phyloP scores from a whole-genome alignment of 2,113 vertebrate species.

The Onychostoma macrolepis region DNA sequence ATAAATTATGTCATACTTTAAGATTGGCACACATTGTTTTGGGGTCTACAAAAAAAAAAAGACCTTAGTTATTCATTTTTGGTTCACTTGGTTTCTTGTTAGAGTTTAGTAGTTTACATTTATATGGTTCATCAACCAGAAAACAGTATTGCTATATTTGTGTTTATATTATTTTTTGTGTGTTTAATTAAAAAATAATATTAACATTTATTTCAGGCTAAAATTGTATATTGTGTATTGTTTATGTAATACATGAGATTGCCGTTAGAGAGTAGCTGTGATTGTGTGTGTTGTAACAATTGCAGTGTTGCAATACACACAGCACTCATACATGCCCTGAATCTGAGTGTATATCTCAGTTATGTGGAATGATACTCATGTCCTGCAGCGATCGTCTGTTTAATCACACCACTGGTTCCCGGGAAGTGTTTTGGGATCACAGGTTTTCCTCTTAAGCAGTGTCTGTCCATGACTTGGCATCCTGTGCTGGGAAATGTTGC shows the following conservation, averaged over 20 bases:
- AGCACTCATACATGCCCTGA: not conserved
- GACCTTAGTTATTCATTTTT: not conserved
- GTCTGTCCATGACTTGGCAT: conserved; percentile 20
- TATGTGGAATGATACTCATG: not conserved
- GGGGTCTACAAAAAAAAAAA: not conserved
- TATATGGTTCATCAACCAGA: not conserved
- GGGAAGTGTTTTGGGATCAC: not conserved
- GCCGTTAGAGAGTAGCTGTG: not conserved
- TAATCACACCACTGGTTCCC: not conserved
- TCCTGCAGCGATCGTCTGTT: not conserved
- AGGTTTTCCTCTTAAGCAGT: not conserved
- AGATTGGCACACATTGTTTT: not conserved
- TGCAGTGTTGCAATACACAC: conserved; percentile 10
- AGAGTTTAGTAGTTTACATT: not conserved
- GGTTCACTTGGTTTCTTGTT: not conserved
- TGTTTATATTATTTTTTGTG: not conserved
- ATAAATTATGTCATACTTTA: not conserved
- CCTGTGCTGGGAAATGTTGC: not conserved
- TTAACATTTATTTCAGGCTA: not conserved
- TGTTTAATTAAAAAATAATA: not conserved
- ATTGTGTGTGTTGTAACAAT: not conserved
- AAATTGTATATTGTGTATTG: not conserved
- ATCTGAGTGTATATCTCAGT: not conserved
- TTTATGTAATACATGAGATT: not conserved
- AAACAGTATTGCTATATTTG: not conserved